Conservation (phyloP, 2,888 invertebrate genomes). For the Koerneria pararmatus region DNA sequence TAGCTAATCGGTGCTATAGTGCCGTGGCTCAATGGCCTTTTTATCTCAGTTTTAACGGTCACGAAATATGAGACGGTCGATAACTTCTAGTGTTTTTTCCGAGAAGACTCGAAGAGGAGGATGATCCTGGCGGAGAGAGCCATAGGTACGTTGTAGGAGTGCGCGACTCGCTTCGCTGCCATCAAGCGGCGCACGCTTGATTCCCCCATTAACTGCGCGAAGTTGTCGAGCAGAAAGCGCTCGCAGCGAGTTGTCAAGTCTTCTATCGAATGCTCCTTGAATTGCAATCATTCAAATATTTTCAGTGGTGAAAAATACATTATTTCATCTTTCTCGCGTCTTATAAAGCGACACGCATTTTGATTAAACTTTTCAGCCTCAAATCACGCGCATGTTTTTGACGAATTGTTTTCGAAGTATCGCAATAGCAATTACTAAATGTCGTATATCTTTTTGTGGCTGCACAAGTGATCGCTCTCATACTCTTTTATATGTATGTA, state of each 20-base stretch:
- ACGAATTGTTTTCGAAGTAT: too few relatives aligned
- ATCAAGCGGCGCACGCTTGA: conserved; percentile 20
- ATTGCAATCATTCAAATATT: background rate
- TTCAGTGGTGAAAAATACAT: background rate
- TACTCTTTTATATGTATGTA: too few relatives aligned
- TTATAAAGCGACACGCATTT: too few relatives aligned
- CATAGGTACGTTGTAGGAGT: conserved; percentile 13
- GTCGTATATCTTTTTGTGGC: too few relatives aligned
- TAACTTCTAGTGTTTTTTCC: conserved; percentile 16
- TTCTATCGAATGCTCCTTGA: conserved; percentile 26
- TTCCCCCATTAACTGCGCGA: conserved; percentile 22
- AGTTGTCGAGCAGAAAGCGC: conserved; percentile 27
- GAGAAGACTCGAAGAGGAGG: conserved; percentile 9
- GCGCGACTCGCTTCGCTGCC: conserved; percentile 15
- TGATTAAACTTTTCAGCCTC: too few relatives aligned
- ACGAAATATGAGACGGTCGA: too few relatives aligned
- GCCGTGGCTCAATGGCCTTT: too few relatives aligned
- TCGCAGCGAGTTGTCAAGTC: conserved; percentile 24
- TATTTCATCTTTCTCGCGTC: background rate
- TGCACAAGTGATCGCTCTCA: too few relatives aligned
- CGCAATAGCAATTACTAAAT: too few relatives aligned
- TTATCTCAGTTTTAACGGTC: too few relatives aligned
- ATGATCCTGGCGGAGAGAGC: conserved; percentile 15
- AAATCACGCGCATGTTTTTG: too few relatives aligned
- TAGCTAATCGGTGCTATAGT: too few relatives aligned